These are phyloP conservation scores for Stratiomys singularior DNA, from an alignment of 2,888 invertebrate species.

Conservation along the genomic window DNA sequence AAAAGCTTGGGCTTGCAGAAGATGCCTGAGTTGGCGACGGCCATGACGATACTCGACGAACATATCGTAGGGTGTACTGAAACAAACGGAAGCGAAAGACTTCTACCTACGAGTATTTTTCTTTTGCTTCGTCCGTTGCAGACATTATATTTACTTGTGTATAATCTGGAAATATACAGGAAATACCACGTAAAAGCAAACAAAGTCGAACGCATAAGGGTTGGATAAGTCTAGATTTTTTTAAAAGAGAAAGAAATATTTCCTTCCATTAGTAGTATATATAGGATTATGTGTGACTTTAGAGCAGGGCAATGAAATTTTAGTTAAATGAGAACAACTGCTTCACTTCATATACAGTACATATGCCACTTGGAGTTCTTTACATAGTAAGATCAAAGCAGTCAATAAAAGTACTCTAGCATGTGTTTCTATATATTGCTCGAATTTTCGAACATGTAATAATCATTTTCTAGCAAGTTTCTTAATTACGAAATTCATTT, in stretches of 20 bases:
- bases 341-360: too few species aligned
- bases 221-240: constrained; percentile 46
- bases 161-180: constrained; percentile 39
- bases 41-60: constrained; percentile 30
- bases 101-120: constrained; percentile 39
- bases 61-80: neutral
- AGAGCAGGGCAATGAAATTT: too few species aligned
- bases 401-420: too few species aligned
- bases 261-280: constrained; percentile 32
- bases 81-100: neutral
- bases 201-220: constrained; percentile 40
- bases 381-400: too few species aligned
- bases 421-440: too few species aligned
- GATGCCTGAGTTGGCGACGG: neutral
- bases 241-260: constrained; percentile 33
- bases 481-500: too few species aligned
- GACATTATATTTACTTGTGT: constrained; percentile 40
- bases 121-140: constrained; percentile 39
- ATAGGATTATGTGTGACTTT: too few species aligned
- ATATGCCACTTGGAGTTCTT: too few species aligned
- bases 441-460: too few species aligned
- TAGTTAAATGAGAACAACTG: too few species aligned
- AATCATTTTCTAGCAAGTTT: too few species aligned
- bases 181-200: constrained; percentile 38
- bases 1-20: constrained; percentile 46